Conservation (phyloP, 2,797 vertebrate species). For the Chanos chanos region DNA sequence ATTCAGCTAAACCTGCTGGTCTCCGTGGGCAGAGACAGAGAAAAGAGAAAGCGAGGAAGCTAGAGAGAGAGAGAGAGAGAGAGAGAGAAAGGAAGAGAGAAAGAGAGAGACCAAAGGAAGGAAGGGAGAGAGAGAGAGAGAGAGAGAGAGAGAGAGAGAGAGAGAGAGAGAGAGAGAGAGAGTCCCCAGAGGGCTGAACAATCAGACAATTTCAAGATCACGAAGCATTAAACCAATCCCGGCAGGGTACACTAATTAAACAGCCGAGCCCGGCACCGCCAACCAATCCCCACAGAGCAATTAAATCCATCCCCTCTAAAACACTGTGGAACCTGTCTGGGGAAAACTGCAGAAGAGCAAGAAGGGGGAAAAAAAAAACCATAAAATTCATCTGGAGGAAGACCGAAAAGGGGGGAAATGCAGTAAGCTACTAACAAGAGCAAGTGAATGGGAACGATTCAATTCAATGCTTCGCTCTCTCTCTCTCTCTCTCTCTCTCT, state of each 20-base stretch:
- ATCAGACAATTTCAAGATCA: conserved; percentile 99
- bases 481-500: conserved; percentile 64
- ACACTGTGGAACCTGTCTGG: conserved; percentile 94
- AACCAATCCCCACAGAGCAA: conserved; percentile 99
- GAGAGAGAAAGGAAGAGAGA: background rate
- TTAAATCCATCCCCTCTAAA: conserved; percentile 99
- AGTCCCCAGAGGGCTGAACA: conserved; percentile 89
- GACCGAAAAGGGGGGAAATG: conserved; percentile 52
- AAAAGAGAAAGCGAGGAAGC: background rate
- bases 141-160: background rate
- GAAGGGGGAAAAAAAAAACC: conserved; percentile 72
- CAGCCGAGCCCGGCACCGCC: conserved; percentile 99
- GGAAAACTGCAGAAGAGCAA: conserved; percentile 76
- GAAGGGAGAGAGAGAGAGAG: conserved; percentile 6
- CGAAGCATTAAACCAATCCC: conserved; percentile 98
- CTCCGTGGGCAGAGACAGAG: conserved; percentile 42
- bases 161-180: conserved; percentile 59
- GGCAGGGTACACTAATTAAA: conserved; percentile 99
- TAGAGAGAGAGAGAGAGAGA: background rate
- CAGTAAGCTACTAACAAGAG: conserved; percentile 82
- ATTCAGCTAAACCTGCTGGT: conserved; percentile 83
- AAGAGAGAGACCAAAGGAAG: background rate
- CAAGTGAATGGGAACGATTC: conserved; percentile 79
- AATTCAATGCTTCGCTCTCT: conserved; percentile 83
- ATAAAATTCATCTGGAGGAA: conserved; percentile 88